phyloP scores from a whole-genome alignment of 2,888 invertebrate species.

The Drosophila nigricruria region DNA sequence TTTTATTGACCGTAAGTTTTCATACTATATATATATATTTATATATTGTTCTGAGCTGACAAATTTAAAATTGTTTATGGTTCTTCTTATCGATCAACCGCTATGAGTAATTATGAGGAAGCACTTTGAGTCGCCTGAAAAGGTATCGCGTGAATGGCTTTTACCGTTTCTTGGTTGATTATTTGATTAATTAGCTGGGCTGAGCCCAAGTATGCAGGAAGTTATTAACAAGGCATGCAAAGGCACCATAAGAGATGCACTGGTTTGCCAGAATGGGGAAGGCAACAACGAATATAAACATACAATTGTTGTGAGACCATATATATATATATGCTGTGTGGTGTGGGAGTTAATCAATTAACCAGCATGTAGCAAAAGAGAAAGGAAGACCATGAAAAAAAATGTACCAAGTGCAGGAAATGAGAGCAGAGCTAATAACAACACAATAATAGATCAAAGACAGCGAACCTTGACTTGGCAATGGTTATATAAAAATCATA shows the following conservation, averaged over 20 bases:
- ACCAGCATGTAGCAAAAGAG: constrained; percentile 32
- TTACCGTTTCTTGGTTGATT: constrained; percentile 34
- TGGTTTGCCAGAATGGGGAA: constrained; percentile 44
- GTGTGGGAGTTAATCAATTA: constrained; percentile 61
- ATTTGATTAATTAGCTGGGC: constrained; percentile 65
- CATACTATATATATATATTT: background rate
- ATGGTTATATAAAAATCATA: background rate
- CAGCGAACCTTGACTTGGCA: background rate
- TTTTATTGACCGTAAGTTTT: constrained; percentile 54
- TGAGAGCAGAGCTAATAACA: constrained; percentile 16
- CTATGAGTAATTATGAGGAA: constrained; percentile 66
- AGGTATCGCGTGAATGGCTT: constrained; percentile 65
- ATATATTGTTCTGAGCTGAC: constrained; percentile 10
- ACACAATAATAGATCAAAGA: constrained; percentile 20
- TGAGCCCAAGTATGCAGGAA: constrained; percentile 63
- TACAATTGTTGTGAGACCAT: constrained; percentile 18
- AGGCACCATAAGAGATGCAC: constrained; percentile 24
- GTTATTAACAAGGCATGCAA: constrained; percentile 52
- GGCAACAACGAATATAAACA: background rate
- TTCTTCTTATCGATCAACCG: constrained; percentile 41
- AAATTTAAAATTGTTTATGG: constrained; percentile 16
- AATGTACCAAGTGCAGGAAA: constrained; percentile 27
- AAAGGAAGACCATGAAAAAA: constrained; percentile 27
- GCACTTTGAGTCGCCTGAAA: constrained; percentile 30
- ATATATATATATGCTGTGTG: constrained; percentile 2